Conservation (phyloP, 92 coral and sea anemone genomes). For the Palythoa grandis region DNA sequence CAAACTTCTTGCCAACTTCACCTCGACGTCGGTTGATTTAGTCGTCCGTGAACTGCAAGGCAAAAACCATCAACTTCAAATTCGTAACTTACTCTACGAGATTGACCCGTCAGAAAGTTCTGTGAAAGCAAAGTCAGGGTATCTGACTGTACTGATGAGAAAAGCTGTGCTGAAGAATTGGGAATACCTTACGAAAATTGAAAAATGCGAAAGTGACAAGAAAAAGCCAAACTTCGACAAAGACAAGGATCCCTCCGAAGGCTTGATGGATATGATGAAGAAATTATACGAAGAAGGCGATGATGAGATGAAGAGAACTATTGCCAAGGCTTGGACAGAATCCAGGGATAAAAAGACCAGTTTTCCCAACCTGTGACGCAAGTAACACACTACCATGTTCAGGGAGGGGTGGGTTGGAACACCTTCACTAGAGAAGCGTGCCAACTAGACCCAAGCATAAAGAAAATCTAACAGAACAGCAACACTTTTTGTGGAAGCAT, state of each 20-base stretch:
- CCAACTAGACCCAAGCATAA: no score
- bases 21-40: constrained; percentile 66
- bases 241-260: constrained; percentile 80
- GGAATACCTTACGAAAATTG: constrained; percentile 62
- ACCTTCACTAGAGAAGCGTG: no score
- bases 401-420: not conserved
- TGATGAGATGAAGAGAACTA: constrained; percentile 96
- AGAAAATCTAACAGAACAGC: no score
- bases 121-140: constrained; percentile 76
- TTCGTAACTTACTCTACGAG: constrained; percentile 70
- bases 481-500: no score
- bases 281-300: constrained; percentile 99
- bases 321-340: constrained; percentile 97
- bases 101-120: constrained; percentile 77
- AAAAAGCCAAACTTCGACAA: constrained; percentile 66
- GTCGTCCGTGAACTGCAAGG: constrained; percentile 73
- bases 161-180: constrained; percentile 76
- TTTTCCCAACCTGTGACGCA: not conserved
- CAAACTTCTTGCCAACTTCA: constrained; percentile 68
- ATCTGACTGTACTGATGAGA: constrained; percentile 73
- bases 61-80: constrained; percentile 84
- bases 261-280: constrained; percentile 95
- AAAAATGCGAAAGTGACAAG: constrained; percentile 38
- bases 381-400: not conserved
- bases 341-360: constrained; percentile 78